Base-by-base conservation (phyloP, 2,888 invertebrate species). In the Spisula solida region DNA sequence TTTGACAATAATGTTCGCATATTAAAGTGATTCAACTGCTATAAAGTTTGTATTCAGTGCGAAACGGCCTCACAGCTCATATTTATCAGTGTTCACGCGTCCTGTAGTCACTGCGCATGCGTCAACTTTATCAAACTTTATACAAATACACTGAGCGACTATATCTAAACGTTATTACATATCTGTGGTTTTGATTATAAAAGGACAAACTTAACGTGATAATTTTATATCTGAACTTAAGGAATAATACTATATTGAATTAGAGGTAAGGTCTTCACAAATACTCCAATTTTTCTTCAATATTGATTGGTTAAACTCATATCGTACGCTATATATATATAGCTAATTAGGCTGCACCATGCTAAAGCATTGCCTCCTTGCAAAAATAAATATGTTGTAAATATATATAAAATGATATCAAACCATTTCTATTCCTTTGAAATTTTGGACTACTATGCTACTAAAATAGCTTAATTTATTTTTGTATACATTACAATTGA, bases 61-160 rank as follows among this genome's bases (percentile, higher is more conserved):
- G 25, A 66, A 4, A 25, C 60, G 60, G 4, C 2, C 10, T 66
- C 25, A 66, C 60, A 25, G 10, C 2, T 41, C 41, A 41, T 41
- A 41, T 25, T n/a, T 66, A 66, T 25, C 60, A 14, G 51, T 14
- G 51, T 51, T n/a, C 60, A 25, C 60, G 60, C 25, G 60, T 25
- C 60, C 60, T 66, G 25, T 10, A 10, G 0, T 34, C 75, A 75
- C 18, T 75, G 75, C 75, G 75, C 75, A 75, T 75, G 75, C 75
- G 75, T 75, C 75, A 75, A 31, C 6, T 75, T 75, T 25, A 25
- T 25, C 16, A 29, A 31, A 31, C 25, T 70, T 75, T 75, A 75
- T 75, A 75, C 75, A 75, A 75, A 75, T 75, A 75, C 34, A 25
- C 31, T 34, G 75, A 70, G 31, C 18, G 18, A 75, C 34, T 18